phyloP scores from a whole-genome alignment of 2,797 vertebrate species.

The Danio albolineatus region DNA sequence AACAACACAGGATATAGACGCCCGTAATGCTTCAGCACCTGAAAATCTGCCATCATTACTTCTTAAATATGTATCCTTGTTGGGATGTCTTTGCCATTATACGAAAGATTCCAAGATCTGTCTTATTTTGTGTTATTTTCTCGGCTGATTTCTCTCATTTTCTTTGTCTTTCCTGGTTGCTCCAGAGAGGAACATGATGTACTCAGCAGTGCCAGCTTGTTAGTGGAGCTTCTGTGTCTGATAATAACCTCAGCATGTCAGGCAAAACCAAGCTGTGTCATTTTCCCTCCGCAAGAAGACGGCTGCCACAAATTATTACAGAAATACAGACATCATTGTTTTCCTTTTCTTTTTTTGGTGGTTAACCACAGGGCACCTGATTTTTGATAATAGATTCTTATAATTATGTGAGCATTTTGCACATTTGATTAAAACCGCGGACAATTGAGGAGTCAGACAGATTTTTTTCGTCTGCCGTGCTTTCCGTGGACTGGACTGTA shows the following conservation, averaged over 20 bases:
- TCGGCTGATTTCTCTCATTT: conserved; percentile 58
- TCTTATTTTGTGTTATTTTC: conserved; percentile 44
- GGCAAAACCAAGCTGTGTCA: conserved; percentile 64
- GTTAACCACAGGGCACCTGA: conserved; percentile 45
- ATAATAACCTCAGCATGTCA: conserved; percentile 78
- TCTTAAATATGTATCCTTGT: not conserved
- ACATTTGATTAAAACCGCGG: conserved; percentile 52
- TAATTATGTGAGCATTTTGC: conserved; percentile 50
- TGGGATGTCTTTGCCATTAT: not conserved
- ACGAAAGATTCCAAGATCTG: conserved; percentile 13
- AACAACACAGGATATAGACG: not conserved
- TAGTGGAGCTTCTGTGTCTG: conserved; percentile 71
- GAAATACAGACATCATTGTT: conserved; percentile 52
- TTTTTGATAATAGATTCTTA: conserved; percentile 50
- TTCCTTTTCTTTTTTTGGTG: conserved; percentile 31
- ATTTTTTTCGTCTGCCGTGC: conserved; percentile 35
- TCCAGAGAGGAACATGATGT: conserved; percentile 54
- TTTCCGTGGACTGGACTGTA: conserved; percentile 56
- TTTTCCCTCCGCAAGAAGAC: conserved; percentile 51
- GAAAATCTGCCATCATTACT: conserved; percentile 23
- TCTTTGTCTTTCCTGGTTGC: conserved; percentile 50
- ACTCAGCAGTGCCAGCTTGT: conserved; percentile 72
- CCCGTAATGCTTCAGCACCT: not conserved
- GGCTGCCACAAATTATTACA: conserved; percentile 53
- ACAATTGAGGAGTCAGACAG: conserved; percentile 49